A percentile compares a stretch with the other conserved stretches of the same genome.
Conservation (phyloP, 2,113 vertebrate genomes). For the Smithornis capensis region DNA sequence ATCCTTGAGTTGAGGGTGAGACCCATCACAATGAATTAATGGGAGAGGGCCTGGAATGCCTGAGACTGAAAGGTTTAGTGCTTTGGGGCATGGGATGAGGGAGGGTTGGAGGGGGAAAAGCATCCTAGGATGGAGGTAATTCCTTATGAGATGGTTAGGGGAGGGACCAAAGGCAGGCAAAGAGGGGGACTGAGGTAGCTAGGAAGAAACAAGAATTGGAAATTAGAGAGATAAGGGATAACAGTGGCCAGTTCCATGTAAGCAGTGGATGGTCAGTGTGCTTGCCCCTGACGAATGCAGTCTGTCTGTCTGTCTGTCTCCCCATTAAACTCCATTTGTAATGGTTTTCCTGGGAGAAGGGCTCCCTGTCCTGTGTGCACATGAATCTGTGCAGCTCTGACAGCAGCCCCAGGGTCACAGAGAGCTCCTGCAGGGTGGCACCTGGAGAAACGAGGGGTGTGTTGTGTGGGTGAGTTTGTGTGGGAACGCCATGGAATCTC, state of each 20-base stretch:
- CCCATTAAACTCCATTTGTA: background rate
- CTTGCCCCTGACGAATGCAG: background rate
- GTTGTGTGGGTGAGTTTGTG: background rate
- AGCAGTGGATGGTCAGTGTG: background rate
- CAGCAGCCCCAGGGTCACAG: background rate
- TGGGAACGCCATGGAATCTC: no score
- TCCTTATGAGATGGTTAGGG: background rate
- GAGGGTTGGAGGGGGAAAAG: background rate
- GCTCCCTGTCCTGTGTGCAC: background rate
- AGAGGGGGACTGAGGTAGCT: background rate
- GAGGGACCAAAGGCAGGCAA: background rate
- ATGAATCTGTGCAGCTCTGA: background rate
- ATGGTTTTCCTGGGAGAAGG: background rate
- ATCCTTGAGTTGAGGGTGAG: rapidly evolving
- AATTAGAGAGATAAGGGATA: background rate
- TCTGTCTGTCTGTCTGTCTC: background rate
- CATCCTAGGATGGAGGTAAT: background rate
- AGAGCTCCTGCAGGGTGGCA: background rate
- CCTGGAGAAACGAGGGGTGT: rapidly evolving
- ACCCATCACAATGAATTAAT: background rate
- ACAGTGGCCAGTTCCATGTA: rapidly evolving
- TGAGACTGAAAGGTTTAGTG: background rate
- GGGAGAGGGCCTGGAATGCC: background rate
- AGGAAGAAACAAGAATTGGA: background rate
- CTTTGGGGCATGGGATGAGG: background rate